Percentiles rank a stretch among this genome's conserved stretches.
These are phyloP conservation scores for Drosophila subquinaria DNA, from an alignment of 2,888 invertebrate genomes.

Conservation along the genomic window DNA sequence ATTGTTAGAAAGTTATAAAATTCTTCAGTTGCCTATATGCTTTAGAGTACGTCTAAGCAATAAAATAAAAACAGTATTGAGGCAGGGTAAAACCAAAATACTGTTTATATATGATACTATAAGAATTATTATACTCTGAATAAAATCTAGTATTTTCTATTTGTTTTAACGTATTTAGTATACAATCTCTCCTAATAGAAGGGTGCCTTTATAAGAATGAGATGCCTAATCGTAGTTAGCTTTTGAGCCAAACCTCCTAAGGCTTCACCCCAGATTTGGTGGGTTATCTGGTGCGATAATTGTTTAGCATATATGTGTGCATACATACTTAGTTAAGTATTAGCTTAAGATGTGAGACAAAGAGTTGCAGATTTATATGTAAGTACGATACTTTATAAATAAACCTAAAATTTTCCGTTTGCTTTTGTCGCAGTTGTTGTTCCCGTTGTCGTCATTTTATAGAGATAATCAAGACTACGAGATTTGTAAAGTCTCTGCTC, in stretches of 20 bases:
- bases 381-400: constrained; percentile 56
- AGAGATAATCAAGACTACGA: constrained; percentile 62
- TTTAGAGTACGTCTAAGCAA: not conserved
- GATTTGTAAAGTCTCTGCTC: constrained; percentile 49
- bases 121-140: not conserved
- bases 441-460: constrained; percentile 27
- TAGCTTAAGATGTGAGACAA: constrained; percentile 34
- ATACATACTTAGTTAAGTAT: constrained; percentile 25
- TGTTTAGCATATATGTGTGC: constrained; percentile 19
- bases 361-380: constrained; percentile 35
- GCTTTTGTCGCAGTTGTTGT: constrained; percentile 51
- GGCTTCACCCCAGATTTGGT: constrained; percentile 1
- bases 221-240: not conserved
- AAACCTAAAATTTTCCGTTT: constrained; percentile 73
- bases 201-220: not conserved
- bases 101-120: not conserved
- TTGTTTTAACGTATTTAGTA: not conserved
- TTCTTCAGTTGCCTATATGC: too few species aligned
- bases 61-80: constrained; percentile 14
- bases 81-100: constrained; percentile 19
- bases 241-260: not conserved
- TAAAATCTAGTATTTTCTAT: not conserved
- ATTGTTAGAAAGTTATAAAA: constrained; percentile 6
- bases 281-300: constrained; percentile 22
- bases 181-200: not conserved